phyloP scores from a whole-genome alignment of 92 coral and sea anemone species.

The Virgularia gustaviana region DNA sequence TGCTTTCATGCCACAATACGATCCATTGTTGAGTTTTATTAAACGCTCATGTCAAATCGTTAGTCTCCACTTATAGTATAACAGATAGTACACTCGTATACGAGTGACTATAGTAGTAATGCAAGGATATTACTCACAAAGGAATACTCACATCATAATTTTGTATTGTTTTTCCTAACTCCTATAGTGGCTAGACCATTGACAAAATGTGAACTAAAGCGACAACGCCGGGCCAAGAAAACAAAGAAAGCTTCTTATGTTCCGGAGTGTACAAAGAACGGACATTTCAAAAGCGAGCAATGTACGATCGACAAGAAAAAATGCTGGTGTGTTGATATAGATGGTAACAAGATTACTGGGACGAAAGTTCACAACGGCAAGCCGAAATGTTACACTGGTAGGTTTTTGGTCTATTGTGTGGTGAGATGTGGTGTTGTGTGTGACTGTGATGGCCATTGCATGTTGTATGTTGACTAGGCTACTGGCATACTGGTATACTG shows the following conservation, averaged over 20 bases:
- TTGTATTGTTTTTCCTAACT: neutral
- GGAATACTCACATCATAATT: neutral
- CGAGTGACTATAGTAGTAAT: too few relatives aligned
- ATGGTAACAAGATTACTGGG: constrained; percentile 63
- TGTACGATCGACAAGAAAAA: constrained; percentile 44
- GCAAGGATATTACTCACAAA: neutral
- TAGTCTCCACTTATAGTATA: too few relatives aligned
- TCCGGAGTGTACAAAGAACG: constrained; percentile 74
- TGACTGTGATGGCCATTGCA: too few relatives aligned
- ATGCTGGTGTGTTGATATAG: constrained; percentile 87
- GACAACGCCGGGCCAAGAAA: constrained; percentile 53
- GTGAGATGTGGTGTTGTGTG: too few relatives aligned
- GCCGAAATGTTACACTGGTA: constrained; percentile 73
- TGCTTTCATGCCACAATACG: too few relatives aligned
- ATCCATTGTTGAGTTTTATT: too few relatives aligned
- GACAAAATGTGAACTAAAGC: constrained; percentile 53
- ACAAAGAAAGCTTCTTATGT: constrained; percentile 40
- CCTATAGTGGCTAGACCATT: constrained; percentile 1
- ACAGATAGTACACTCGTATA: too few relatives aligned
- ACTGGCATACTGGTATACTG: too few relatives aligned
- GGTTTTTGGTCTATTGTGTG: too few relatives aligned
- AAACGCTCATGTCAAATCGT: too few relatives aligned
- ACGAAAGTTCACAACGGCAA: constrained; percentile 49
- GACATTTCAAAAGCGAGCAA: constrained; percentile 66
- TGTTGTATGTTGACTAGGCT: too few relatives aligned